These are phyloP conservation scores for Tipula confusa DNA, from an alignment of 2,888 invertebrate species.

Conservation along the genomic window DNA sequence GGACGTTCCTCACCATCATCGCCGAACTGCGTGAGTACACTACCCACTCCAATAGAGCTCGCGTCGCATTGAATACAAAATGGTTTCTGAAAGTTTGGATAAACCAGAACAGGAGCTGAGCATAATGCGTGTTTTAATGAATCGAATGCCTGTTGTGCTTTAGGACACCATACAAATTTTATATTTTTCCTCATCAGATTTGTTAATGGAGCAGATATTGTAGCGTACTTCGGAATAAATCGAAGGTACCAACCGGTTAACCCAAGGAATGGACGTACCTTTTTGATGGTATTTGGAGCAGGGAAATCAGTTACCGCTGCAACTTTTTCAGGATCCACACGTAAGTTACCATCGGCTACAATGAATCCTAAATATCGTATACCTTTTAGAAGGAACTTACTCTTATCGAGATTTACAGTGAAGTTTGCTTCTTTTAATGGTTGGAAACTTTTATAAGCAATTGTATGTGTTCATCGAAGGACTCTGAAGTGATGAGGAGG, in stretches of 20 bases:
- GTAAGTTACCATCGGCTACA: slow-evolving; percentile 28
- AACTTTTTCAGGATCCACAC: background rate
- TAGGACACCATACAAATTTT: background rate
- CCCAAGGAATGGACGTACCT: slow-evolving; percentile 36
- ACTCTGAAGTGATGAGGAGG: background rate
- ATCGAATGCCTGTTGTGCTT: slow-evolving; percentile 31
- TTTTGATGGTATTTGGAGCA: slow-evolving; percentile 33
- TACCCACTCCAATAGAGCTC: too few species aligned
- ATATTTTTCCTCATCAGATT: too few species aligned
- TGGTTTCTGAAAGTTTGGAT: background rate
- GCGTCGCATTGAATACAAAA: too few species aligned
- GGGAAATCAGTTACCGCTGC: slow-evolving; percentile 35
- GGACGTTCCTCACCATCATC: background rate
- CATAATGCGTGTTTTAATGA: background rate
- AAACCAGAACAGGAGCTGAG: background rate
- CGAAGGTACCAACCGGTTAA: slow-evolving; percentile 37
- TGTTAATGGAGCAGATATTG: slow-evolving; percentile 32
- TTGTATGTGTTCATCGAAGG: background rate
- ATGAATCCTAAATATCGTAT: slow-evolving; percentile 30
- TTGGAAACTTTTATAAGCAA: background rate
- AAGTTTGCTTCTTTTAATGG: background rate
- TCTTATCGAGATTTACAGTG: background rate
- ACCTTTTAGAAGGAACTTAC: background rate
- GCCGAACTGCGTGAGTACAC: background rate
- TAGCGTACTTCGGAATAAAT: background rate